Evolutionary conservation across 2,113 vertebrate species (phyloP).

Genomic region (Oncorhynchus nerka): DNA sequence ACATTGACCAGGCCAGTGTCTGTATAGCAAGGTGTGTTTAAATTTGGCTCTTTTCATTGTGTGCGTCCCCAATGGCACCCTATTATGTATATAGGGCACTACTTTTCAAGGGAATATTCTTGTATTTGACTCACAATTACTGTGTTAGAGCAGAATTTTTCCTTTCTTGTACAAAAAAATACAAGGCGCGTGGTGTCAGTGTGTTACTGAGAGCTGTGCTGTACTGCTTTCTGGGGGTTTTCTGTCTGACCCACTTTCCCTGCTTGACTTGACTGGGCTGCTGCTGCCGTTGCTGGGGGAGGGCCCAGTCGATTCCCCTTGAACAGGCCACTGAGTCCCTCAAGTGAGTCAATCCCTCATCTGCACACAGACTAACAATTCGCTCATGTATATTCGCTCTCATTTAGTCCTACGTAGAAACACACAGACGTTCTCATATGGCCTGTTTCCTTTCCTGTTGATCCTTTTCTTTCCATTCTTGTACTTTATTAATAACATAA

Average conservation of each 20-base stretch:
- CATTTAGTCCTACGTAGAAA: conserved; percentile 5
- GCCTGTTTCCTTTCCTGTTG: not conserved
- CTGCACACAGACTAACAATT: not conserved
- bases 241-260: conserved; percentile 58
- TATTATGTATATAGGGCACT: too few relatives aligned
- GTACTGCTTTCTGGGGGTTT: conserved; percentile 30
- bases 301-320: conserved; percentile 12
- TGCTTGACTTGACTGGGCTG: conserved; percentile 44
- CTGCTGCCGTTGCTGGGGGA: conserved; percentile 34
- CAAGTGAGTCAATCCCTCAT: conserved; percentile 6
- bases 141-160: not conserved
- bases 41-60: too few relatives aligned
- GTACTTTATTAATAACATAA: not conserved
- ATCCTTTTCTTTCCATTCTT: not conserved
- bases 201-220: conserved; percentile 27
- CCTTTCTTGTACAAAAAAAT: not conserved
- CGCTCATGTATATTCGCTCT: conserved; percentile 5
- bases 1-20: not conserved
- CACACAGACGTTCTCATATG: conserved; percentile 1
- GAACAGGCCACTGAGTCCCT: conserved; percentile 4
- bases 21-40: not conserved
- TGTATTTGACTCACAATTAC: too few relatives aligned
- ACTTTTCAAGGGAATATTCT: too few relatives aligned
- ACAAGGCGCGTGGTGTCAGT: conserved; percentile 13
- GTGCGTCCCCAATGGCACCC: too few relatives aligned